A percentile compares a stretch with the other conserved stretches of the same genome.
Conservation (phyloP, 2,888 invertebrate species). For the Amiota mariae region DNA sequence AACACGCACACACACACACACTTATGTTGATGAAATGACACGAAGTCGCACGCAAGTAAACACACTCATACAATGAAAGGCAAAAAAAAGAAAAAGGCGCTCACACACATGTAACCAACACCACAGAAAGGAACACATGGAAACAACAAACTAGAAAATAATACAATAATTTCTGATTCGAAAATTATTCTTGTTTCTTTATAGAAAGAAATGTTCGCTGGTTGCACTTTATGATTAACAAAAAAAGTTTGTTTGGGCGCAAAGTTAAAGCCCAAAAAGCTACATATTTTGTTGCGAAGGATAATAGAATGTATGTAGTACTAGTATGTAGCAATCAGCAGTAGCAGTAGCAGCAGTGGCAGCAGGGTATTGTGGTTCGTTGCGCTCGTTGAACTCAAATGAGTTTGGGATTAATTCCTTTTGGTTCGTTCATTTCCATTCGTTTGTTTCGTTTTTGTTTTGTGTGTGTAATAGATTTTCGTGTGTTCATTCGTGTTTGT, state of each 20-base stretch:
- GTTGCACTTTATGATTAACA: no score
- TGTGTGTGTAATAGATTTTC: not conserved
- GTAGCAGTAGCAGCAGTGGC: not conserved
- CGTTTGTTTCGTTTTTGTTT: constrained; percentile 37
- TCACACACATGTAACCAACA: constrained; percentile 26
- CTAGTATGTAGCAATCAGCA: not conserved
- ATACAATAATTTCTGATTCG: not conserved
- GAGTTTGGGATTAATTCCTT: constrained; percentile 50
- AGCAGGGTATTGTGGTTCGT: constrained; percentile 16
- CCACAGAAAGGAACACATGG: constrained; percentile 32
- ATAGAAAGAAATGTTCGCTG: no score
- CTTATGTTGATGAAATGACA: constrained; percentile 31
- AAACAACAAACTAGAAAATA: constrained; percentile 27
- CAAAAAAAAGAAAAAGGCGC: constrained; percentile 35
- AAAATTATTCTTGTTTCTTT: no score
- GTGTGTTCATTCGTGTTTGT: constrained; percentile 5
- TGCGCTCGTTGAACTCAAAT: constrained; percentile 61
- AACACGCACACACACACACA: constrained; percentile 45
- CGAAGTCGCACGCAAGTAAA: constrained; percentile 24
- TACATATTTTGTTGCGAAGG: no score
- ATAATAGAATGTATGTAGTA: no score
- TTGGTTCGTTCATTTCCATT: constrained; percentile 44
- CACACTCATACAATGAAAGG: constrained; percentile 30
- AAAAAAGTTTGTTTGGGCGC: not conserved
- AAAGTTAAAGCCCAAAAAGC: not conserved